A percentile compares a stretch with the other conserved stretches of the same genome.
These are phyloP conservation scores for Eupithecia centaureata DNA, from an alignment of 2,888 invertebrate genomes.

Conservation along the genomic window DNA sequence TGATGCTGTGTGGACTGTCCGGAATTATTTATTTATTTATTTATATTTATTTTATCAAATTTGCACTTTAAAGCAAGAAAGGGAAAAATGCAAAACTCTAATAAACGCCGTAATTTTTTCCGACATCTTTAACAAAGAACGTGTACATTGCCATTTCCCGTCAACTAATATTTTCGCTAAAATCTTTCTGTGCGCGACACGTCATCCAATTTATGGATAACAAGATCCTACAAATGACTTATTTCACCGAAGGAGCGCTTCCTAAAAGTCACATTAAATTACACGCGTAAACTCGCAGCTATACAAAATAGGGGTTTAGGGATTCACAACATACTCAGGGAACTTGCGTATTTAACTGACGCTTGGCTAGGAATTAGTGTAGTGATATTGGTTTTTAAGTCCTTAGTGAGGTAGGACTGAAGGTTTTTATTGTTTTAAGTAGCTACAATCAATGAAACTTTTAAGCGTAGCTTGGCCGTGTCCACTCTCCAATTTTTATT, in stretches of 20 bases:
- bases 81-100: neutral
- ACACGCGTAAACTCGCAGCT: constrained; percentile 39
- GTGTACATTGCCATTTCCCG: neutral
- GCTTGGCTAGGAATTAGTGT: too few species aligned
- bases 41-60: too few species aligned
- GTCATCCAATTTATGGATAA: constrained; percentile 40
- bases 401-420: too few species aligned
- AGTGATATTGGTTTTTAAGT: too few species aligned
- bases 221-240: constrained; percentile 42
- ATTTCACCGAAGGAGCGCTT: constrained; percentile 37
- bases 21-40: too few species aligned
- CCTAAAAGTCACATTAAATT: constrained; percentile 43
- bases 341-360: neutral
- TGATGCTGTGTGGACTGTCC: too few species aligned
- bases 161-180: constrained; percentile 10
- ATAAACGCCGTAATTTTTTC: neutral
- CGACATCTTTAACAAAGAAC: neutral
- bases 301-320: constrained; percentile 40
- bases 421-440: too few species aligned
- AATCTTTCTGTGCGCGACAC: constrained; percentile 27
- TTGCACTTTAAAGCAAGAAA: neutral
- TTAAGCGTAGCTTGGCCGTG: too few species aligned
- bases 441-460: too few species aligned
- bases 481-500: too few species aligned
- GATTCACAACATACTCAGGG: constrained; percentile 5